phyloP scores from a whole-genome alignment of 1,140 invertebrate species.

The Pachypeltis micranthus region DNA sequence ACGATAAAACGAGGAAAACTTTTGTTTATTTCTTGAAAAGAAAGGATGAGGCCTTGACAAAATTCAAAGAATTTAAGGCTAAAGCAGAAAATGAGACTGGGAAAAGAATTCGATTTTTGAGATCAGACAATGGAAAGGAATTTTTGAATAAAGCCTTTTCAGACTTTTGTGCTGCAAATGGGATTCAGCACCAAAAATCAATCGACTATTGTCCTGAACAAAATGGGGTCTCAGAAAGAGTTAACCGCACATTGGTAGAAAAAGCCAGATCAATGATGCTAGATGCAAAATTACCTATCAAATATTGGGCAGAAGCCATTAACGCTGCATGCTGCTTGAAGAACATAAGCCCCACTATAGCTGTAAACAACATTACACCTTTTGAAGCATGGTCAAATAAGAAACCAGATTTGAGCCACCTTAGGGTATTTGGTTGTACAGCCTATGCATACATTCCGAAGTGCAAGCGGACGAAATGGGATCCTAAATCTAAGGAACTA shows the following conservation, averaged over 20 bases:
- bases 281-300: no score
- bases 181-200: no score
- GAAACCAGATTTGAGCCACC: conserved; percentile 21
- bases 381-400: conserved; percentile 23
- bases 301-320: conserved; percentile 36
- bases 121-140: no score
- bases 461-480: conserved; percentile 17
- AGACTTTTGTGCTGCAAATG: no score
- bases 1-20: neutral
- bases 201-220: no score
- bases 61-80: conserved; percentile 27
- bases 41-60: conserved; percentile 28
- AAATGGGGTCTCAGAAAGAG: no score
- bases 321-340: neutral
- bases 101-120: conserved; percentile 29
- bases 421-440: conserved; percentile 20
- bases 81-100: no score
- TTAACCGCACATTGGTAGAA: no score
- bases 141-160: no score
- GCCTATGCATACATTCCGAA: conserved; percentile 21
- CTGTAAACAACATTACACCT: conserved; percentile 19
- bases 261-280: no score
- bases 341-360: neutral
- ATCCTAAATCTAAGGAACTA: conserved; percentile 11
- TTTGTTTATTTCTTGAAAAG: neutral